Evolutionary conservation across 2,888 invertebrate species (phyloP), one percentile per base, ranked within the genome.

Genomic region (Timema cristinae): DNA sequence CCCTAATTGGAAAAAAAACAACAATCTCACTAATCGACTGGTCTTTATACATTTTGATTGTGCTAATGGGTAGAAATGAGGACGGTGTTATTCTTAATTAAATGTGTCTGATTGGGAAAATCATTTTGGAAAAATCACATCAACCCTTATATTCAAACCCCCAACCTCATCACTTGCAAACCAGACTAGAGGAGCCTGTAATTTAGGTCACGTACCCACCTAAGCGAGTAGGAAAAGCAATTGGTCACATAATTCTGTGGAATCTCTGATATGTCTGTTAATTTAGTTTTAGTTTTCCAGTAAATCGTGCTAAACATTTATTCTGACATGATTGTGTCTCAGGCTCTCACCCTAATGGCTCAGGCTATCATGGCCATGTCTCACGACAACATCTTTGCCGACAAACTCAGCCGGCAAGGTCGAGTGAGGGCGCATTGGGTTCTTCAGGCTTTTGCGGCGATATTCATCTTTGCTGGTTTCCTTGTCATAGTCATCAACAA

Each of bases 301-400:
- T 0, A 13, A n/a, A 6, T 59, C 32, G 59, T 59, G 5, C 32
- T 13, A 9, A 9, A 8, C 4, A 6, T 8, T 9, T 59, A n/a
- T 7, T 16, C 9, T 59, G 32, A 59, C 59, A 0, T 8, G 9
- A 59, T 50, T 69, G 11, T 63, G 7, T 73, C 72, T 1, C 72
- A 74, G 74, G 54, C 71, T 5, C 72, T 72, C 15, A 56, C 72
- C 32, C 63, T 74, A 32, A 72, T 74, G 72, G 74, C 71, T 50
- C 71, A 72, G 15, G 72, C 74, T 54, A 68, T 74, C 49, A 72
- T 74, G 74, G 69, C 69, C 2, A 72, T 74, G 71, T 74, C 74
- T 51, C 69, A 66, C 59, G 71, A 71, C 48, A 72, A 72, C 66
- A 51, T 61, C 9, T 13, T 74, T 16, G 61, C 71, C n/a, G 50